Evolutionary conservation across 1,140 invertebrate species (phyloP).

Genomic region (Trialeurodes vaporariorum): DNA sequence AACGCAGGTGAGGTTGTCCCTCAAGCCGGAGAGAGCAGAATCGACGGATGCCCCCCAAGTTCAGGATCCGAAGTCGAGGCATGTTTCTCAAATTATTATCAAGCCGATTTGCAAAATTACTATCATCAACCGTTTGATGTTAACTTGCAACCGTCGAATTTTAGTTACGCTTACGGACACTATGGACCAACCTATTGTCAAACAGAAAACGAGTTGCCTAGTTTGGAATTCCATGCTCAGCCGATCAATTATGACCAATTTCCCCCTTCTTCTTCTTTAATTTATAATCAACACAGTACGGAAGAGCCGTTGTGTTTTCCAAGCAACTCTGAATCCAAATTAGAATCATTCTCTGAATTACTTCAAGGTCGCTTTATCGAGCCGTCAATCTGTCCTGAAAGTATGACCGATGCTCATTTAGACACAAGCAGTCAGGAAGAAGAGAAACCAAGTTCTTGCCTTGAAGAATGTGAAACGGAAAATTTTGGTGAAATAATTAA

Average conservation of each 20-base stretch:
- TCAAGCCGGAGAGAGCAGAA: neutral
- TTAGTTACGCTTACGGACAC: conserved; percentile 26
- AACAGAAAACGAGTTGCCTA: conserved; percentile 6
- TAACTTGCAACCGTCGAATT: conserved; percentile 26
- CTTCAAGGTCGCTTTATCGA: conserved; percentile 46
- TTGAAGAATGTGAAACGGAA: conserved; percentile 39
- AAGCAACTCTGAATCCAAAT: conserved; percentile 43
- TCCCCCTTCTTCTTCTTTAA: neutral
- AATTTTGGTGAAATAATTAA: conserved; percentile 88
- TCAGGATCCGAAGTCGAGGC: conserved; percentile 45
- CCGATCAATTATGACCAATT: conserved; percentile 11
- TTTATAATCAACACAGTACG: neutral
- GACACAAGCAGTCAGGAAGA: conserved; percentile 2
- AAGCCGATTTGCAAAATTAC: neutral
- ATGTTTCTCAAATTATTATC: conserved; percentile 39
- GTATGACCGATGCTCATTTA: neutral
- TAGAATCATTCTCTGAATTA: conserved; percentile 56
- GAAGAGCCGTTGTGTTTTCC: conserved; percentile 17
- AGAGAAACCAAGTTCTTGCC: neutral
- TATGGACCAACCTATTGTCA: conserved; percentile 15
- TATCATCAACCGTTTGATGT: neutral
- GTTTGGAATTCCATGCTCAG: conserved; percentile 12
- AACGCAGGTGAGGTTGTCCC: neutral
- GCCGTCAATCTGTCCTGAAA: conserved; percentile 3
- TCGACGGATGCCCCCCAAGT: conserved; percentile 23